Percentiles rank a stretch among this genome's conserved stretches.
Evolutionary conservation across 2,797 vertebrate species (phyloP).

Genomic region (Taenioides sp.): DNA sequence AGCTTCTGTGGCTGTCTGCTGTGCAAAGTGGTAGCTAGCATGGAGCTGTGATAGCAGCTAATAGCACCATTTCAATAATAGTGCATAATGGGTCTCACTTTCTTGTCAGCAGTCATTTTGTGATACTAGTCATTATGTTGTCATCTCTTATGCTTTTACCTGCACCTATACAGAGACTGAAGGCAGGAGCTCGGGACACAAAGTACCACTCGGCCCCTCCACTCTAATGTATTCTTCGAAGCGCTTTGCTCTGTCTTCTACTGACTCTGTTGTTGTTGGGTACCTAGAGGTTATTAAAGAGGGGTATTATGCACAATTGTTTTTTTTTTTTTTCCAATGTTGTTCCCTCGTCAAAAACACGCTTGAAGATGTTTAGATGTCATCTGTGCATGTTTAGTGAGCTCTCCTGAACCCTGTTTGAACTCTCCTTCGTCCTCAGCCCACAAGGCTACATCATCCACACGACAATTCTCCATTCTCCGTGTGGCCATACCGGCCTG

Average conservation of each 20-base stretch:
- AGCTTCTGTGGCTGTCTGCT: background rate
- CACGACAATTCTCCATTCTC: too few species aligned
- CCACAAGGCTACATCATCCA: too few species aligned
- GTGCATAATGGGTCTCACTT: constrained; percentile 43
- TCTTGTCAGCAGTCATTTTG: constrained; percentile 40
- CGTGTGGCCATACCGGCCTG: too few species aligned
- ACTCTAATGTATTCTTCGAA: background rate
- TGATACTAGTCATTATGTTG: constrained; percentile 45
- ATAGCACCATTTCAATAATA: constrained; percentile 52
- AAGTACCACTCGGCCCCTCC: background rate
- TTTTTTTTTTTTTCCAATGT: too few species aligned
- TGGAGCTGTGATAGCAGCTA: constrained; percentile 15
- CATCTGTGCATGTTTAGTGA: too few species aligned
- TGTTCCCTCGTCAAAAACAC: too few species aligned
- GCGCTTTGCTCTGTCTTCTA: background rate
- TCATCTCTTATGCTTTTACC: constrained; percentile 29
- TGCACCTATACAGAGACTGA: constrained; percentile 6
- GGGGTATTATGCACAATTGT: too few species aligned
- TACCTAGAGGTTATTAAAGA: too few species aligned
- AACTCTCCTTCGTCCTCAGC: too few species aligned
- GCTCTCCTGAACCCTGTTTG: too few species aligned
- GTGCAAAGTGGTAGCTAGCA: constrained; percentile 14
- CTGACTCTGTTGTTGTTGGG: too few species aligned
- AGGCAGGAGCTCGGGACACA: background rate
- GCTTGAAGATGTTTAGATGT: too few species aligned